phyloP scores from a whole-genome alignment of 2,888 invertebrate genomes.

The Scaptomyza tumidula region DNA sequence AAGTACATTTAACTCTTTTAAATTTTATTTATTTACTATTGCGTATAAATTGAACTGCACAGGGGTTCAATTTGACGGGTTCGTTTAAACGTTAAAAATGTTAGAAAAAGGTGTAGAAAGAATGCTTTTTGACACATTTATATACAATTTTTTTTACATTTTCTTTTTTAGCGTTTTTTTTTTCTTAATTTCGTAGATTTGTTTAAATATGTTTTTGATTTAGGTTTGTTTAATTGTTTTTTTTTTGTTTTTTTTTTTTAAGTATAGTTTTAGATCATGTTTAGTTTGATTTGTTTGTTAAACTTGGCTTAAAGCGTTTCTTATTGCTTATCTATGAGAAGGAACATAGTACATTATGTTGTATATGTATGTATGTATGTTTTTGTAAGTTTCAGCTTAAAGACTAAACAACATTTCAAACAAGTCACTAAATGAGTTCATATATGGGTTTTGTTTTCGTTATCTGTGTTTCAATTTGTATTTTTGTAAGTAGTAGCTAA shows the following conservation, averaged over 20 bases:
- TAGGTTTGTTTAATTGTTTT: slow-evolving; percentile 40
- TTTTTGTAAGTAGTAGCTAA: slow-evolving; percentile 23
- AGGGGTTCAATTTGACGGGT: slow-evolving; percentile 31
- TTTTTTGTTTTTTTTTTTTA: slow-evolving; percentile 37
- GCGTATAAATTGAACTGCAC: slow-evolving; percentile 42
- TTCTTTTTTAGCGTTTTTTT: slow-evolving; percentile 18
- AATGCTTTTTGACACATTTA: slow-evolving; percentile 56
- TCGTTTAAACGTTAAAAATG: slow-evolving; percentile 52
- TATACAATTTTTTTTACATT: slow-evolving; percentile 51
- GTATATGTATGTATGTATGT: slow-evolving; percentile 38
- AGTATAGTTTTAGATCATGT: slow-evolving; percentile 55
- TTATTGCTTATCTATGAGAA: slow-evolving; percentile 81
- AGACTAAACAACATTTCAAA: slow-evolving; percentile 76
- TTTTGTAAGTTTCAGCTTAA: slow-evolving; percentile 62
- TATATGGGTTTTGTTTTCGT: slow-evolving; percentile 30
- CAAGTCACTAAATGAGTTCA: slow-evolving; percentile 66
- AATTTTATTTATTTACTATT: slow-evolving; percentile 33
- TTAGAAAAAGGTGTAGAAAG: slow-evolving; percentile 72
- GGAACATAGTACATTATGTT: slow-evolving; percentile 73
- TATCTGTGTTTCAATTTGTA: slow-evolving; percentile 27
- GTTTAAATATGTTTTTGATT: slow-evolving; percentile 55
- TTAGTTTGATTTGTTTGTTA: slow-evolving; percentile 69
- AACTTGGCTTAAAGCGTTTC: slow-evolving; percentile 75
- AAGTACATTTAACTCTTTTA: slow-evolving; percentile 22
- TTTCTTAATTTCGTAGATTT: slow-evolving; percentile 36